Base-by-base conservation (phyloP, 2,113 vertebrate genomes). In the Echinops telfairi region DNA sequence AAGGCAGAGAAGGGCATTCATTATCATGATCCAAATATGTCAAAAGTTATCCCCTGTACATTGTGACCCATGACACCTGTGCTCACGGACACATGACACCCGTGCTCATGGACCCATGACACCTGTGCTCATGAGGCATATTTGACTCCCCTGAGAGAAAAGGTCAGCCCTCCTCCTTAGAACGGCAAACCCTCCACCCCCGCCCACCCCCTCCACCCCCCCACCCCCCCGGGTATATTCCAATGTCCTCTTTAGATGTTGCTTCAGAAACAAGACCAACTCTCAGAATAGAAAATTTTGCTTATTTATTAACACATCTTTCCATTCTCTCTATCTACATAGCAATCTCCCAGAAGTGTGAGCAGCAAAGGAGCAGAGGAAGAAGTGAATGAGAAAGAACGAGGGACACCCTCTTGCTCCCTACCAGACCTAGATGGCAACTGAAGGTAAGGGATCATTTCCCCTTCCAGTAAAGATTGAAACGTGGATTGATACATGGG, bases 1-100 rank as follows among this genome's bases (percentile, higher is more conserved):
- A 92, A 96, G 60, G 95, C 80, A 97, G 81, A 89, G 83, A 94
- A 86, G 90, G 60, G 3, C 0, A 33, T 78, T 83, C 22, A 29
- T 95, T 89, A 96, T 38, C 62, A 53, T 43, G 68, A 53, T 53
- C 47, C 47, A 53, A 53, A 53, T 53, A 53, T 53, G 31, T 58
- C 80, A 38, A 75, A 15, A 43, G 31, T 43, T 40, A 58, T 47
- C 7, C 47, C 82, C 77, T 43, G 47, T 53, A 1, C 20, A 66
- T 80, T 16, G n/a, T 25, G 25, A 68, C 22, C 31, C 22, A 27
- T 73, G 36, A 71, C 2, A 66, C 38, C 89, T 75, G n/a, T 14
- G 16, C 16, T 38, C 20, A 25, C n/a, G n/a, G n/a, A n/a, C n/a
- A n/a, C n/a, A n/a, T n/a, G n/a, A n/a, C n/a, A n/a, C n/a, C n/a